A percentile compares a stretch with the other conserved stretches of the same genome.
Conservation (phyloP, 2,113 vertebrate genomes). For the Brienomyrus brachyistius region DNA sequence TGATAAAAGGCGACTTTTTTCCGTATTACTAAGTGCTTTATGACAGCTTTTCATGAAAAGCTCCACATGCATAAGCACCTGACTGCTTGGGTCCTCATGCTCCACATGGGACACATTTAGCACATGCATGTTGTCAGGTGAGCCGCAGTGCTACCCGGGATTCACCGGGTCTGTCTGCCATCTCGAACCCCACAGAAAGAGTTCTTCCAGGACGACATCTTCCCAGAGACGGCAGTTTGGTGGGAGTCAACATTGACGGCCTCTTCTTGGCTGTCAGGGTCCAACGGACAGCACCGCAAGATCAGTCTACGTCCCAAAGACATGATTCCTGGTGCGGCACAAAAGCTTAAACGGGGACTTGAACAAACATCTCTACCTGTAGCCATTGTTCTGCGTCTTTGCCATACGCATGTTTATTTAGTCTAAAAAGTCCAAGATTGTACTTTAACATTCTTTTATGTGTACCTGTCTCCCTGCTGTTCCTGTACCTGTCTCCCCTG, state of each 20-base stretch:
- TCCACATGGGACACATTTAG: neutral
- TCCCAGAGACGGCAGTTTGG: constrained; percentile 63
- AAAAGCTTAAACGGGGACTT: neutral
- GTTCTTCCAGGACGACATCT: constrained; percentile 94
- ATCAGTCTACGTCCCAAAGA: constrained; percentile 68
- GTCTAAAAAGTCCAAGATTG: neutral
- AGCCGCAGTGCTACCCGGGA: neutral
- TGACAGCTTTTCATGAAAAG: neutral
- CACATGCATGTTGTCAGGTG: neutral
- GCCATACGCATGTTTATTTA: neutral
- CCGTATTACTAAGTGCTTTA: neutral
- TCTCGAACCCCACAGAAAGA: constrained; percentile 72
- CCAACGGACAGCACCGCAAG: constrained; percentile 61
- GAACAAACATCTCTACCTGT: too few relatives aligned
- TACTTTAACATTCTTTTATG: neutral
- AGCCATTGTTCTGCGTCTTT: neutral
- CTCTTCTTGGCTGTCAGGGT: constrained; percentile 69
- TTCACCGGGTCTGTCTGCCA: neutral
- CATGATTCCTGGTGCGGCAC: constrained; percentile 76
- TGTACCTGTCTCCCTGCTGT: neutral
- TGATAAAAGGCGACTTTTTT: neutral
- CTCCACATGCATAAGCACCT: neutral
- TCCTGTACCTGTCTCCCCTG: neutral
- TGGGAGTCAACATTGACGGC: constrained; percentile 72
- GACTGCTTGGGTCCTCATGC: neutral